Conservation (phyloP, 92 coral and sea anemone species). For the Porites rus region DNA sequence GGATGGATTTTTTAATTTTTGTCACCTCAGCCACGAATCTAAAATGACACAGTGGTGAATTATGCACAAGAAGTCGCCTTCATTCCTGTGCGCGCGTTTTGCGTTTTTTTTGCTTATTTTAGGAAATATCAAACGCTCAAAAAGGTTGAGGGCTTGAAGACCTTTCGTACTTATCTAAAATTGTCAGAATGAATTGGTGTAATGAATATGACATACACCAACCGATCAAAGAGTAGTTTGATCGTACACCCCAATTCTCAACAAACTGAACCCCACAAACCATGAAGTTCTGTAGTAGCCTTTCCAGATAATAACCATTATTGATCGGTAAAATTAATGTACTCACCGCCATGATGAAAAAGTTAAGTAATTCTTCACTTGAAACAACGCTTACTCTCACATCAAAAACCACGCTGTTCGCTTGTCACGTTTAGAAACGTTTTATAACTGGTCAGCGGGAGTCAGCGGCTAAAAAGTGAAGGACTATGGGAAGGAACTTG, state of each 20-base stretch:
- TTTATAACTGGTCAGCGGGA: not conserved
- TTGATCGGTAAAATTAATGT: not conserved
- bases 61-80: too few species aligned
- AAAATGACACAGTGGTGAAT: too few species aligned
- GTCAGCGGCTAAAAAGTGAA: not conserved
- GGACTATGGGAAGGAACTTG: not conserved
- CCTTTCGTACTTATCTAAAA: too few species aligned
- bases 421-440: conserved; percentile 22
- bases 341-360: conserved; percentile 57
- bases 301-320: not conserved
- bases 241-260: not conserved
- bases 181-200: too few species aligned
- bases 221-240: too few species aligned
- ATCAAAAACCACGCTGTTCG: conserved; percentile 24
- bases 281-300: not conserved
- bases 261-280: not conserved
- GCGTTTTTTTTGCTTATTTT: too few species aligned
- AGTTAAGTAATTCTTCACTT: not conserved
- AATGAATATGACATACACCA: too few species aligned
- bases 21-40: too few species aligned
- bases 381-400: not conserved
- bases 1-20: too few species aligned
- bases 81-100: too few species aligned
- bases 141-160: too few species aligned
- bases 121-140: too few species aligned